Evolutionary conservation across 2,113 vertebrate genomes (phyloP).

Genomic region (Gobiocypris rarus): DNA sequence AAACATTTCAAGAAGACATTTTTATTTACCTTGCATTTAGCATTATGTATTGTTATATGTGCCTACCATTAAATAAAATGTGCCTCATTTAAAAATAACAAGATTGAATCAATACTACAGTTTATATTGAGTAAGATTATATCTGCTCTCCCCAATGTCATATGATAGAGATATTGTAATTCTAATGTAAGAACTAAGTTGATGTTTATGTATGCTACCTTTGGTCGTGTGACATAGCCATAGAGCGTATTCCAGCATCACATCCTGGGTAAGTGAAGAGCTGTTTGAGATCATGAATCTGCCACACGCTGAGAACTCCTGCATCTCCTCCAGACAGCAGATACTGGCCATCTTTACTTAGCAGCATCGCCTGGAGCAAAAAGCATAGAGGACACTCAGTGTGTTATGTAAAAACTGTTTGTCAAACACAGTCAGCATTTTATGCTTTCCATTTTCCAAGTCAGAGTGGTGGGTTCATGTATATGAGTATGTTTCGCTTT

Average conservation of each 20-base stretch:
- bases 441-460: not conserved
- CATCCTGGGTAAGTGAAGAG: conserved; percentile 96
- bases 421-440: not conserved
- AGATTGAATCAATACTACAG: not conserved
- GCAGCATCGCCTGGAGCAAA: conserved; percentile 83
- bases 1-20: no score
- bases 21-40: no score
- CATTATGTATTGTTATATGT: no score
- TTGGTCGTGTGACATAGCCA: conserved; percentile 96
- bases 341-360: conserved; percentile 96
- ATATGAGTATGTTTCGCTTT: not conserved
- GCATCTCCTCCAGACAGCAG: conserved; percentile 92
- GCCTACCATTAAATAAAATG: no score
- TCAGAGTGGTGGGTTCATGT: not conserved
- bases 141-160: not conserved
- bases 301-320: conserved; percentile 89
- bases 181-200: no score
- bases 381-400: not conserved
- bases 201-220: conserved; percentile 77
- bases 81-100: no score
- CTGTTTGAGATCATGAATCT: conserved; percentile 86
- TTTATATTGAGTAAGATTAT: not conserved
- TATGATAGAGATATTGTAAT: not conserved
- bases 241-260: conserved; percentile 94
- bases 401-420: not conserved